Conservation (phyloP, 2,888 invertebrate species). For the Conchocele bisecta region DNA sequence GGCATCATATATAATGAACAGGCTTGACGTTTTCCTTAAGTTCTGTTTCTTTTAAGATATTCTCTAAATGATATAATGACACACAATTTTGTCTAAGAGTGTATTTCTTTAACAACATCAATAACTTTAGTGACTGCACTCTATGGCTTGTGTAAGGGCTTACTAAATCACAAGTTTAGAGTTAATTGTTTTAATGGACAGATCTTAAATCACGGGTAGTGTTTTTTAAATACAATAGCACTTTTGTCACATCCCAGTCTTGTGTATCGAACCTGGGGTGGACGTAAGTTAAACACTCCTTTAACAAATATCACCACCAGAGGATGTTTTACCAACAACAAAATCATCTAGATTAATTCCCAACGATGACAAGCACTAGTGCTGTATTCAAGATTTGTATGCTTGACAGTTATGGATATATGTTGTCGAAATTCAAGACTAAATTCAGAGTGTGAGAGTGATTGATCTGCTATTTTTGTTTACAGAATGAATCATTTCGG, state of each 20-base stretch:
- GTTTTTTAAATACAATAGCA: constrained; percentile 15
- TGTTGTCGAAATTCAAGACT: constrained; percentile 35
- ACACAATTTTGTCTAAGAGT: constrained; percentile 39
- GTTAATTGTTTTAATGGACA: constrained; percentile 19
- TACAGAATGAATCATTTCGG: constrained; percentile 38
- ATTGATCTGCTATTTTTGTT: constrained; percentile 26
- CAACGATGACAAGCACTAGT: constrained; percentile 22
- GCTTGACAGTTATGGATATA: constrained; percentile 14
- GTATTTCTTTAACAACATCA: constrained; percentile 30
- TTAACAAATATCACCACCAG: constrained; percentile 22
- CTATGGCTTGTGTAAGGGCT: constrained; percentile 30
- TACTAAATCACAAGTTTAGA: constrained; percentile 30
- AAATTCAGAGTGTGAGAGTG: constrained; percentile 11
- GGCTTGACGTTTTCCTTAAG: constrained; percentile 4
- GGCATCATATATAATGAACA: constrained; percentile 40
- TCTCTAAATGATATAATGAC: constrained; percentile 33
- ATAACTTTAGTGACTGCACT: constrained; percentile 10
- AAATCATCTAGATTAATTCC: constrained; percentile 25
- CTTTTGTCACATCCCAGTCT: constrained; percentile 32
- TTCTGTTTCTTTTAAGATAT: constrained; percentile 36
- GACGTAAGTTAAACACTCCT: constrained; percentile 30
- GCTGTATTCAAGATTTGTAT: constrained; percentile 45
- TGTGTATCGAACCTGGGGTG: constrained; percentile 24
- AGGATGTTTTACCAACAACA: constrained; percentile 34
- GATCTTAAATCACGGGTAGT: background rate